Conservation (phyloP, 2,797 vertebrate species). For the Fistularia commersonii region DNA sequence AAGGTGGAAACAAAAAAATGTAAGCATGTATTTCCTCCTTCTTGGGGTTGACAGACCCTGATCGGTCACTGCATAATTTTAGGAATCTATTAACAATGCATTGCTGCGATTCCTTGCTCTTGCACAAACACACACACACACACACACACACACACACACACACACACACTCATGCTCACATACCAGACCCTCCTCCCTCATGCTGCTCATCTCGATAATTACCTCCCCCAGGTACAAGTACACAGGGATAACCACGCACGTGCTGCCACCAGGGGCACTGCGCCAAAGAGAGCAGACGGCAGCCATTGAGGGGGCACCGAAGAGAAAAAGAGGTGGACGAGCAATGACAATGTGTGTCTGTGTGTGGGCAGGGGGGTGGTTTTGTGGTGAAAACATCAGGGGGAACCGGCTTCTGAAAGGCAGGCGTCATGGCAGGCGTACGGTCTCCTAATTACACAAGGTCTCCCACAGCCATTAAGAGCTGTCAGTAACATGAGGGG, state of each 20-base stretch:
- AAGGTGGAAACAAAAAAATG: constrained; percentile 9
- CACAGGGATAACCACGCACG: constrained; percentile 43
- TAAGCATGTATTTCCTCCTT: not conserved
- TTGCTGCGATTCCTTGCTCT: constrained; percentile 19
- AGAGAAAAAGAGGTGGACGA: constrained; percentile 45
- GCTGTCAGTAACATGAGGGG: constrained; percentile 59
- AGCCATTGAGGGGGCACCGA: constrained; percentile 58
- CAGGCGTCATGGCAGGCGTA: constrained; percentile 54
- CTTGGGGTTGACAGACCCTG: too few species aligned
- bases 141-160: constrained; percentile 15
- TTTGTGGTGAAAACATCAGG: constrained; percentile 41
- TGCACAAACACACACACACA: constrained; percentile 6
- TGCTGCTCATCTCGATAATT: constrained; percentile 69
- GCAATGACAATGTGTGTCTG: constrained; percentile 17
- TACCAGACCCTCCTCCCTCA: constrained; percentile 28
- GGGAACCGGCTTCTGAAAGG: constrained; percentile 51
- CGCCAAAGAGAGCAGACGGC: constrained; percentile 65
- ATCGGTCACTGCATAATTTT: constrained; percentile 22
- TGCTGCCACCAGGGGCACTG: constrained; percentile 58
- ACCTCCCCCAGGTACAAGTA: constrained; percentile 69
- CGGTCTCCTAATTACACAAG: constrained; percentile 64
- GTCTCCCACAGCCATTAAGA: constrained; percentile 60
- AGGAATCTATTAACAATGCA: constrained; percentile 22
- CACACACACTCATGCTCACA: constrained; percentile 10
- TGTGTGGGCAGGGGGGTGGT: constrained; percentile 7